Conservation (phyloP, 1,140 invertebrate species). For the Eulimnadia texana region DNA sequence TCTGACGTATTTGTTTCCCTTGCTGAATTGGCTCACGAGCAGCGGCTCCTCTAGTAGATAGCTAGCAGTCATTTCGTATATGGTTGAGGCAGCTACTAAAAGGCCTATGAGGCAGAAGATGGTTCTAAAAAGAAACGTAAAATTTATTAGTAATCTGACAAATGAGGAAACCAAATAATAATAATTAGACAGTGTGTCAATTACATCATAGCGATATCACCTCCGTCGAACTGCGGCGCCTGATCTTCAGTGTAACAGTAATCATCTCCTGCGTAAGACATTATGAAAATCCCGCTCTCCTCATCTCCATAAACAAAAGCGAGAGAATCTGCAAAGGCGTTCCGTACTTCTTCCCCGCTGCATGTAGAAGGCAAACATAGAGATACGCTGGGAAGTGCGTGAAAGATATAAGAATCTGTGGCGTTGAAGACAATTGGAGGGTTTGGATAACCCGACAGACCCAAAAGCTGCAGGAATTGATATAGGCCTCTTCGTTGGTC, state of each 20-base stretch:
- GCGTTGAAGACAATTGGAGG: too few relatives aligned
- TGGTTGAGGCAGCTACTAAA: neutral
- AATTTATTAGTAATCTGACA: too few relatives aligned
- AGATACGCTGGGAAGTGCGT: too few relatives aligned
- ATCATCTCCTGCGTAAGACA: neutral
- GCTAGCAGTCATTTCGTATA: slow-evolving; percentile 1
- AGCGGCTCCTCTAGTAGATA: neutral
- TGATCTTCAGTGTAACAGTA: neutral
- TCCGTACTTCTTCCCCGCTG: slow-evolving; percentile 11
- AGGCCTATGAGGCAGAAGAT: neutral
- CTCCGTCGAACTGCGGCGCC: neutral
- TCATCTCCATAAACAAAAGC: neutral
- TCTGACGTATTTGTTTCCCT: neutral
- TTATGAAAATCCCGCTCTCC: neutral
- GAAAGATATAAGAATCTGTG: too few relatives aligned
- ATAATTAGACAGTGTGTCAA: neutral
- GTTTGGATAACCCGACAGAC: too few relatives aligned
- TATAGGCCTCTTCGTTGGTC: too few relatives aligned
- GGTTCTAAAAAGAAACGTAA: slow-evolving; percentile 7
- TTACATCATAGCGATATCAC: slow-evolving; percentile 9
- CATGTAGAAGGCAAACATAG: too few relatives aligned
- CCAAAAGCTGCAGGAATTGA: too few relatives aligned
- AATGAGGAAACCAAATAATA: too few relatives aligned
- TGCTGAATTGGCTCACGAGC: neutral
- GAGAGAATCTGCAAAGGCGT: neutral